Evolutionary conservation across 2,888 invertebrate genomes (phyloP).

Genomic region (Dexiosoma caninum): DNA sequence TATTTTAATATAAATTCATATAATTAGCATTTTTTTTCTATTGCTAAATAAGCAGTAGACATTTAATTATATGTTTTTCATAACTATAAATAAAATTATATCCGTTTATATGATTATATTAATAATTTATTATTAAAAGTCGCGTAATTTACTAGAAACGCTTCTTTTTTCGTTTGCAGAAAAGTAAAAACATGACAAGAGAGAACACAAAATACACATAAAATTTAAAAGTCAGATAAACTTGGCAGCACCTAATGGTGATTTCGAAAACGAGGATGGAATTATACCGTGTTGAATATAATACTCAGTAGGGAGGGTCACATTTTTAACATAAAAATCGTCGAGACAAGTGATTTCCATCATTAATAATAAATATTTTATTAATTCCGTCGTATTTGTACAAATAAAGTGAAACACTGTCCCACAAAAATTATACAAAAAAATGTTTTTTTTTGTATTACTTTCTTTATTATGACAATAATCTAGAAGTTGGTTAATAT

Average conservation of each 20-base stretch:
- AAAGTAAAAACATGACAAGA: conserved; percentile 47
- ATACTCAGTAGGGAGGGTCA: background rate
- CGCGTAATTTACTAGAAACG: conserved; percentile 53
- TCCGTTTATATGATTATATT: conserved; percentile 21
- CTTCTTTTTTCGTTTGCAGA: conserved; percentile 40
- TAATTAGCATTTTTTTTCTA: conserved; percentile 38
- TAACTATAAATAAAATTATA: conserved; percentile 33
- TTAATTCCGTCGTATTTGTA: no score
- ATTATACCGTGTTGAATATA: background rate
- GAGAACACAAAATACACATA: conserved; percentile 38
- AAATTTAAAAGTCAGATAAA: background rate
- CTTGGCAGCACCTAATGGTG: conserved; percentile 15
- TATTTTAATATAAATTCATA: conserved; percentile 46
- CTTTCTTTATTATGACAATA: no score
- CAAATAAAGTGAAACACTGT: no score
- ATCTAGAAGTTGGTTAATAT: no score
- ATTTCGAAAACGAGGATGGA: background rate
- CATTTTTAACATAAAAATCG: background rate
- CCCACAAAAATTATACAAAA: no score
- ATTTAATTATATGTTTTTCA: conserved; percentile 30
- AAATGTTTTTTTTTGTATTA: no score
- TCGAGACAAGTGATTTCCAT: no score
- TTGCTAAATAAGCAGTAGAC: background rate
- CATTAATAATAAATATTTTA: no score
- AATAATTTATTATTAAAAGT: conserved; percentile 48